A percentile compares a stretch with the other conserved stretches of the same genome.
phyloP scores from a whole-genome alignment of 2,888 invertebrate genomes.

The Morpho helenor region DNA sequence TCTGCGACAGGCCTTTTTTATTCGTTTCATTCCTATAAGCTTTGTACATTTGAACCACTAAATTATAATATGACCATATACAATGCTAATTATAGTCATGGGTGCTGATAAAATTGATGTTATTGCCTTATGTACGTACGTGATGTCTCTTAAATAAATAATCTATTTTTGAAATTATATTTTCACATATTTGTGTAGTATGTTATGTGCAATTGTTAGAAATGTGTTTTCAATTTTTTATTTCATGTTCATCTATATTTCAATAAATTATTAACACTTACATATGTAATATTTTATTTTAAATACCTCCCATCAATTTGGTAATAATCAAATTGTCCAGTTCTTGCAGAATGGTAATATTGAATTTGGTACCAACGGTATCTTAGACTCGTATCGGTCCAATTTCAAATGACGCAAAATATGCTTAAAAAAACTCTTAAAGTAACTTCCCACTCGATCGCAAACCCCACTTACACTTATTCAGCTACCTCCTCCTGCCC shows the following conservation, averaged over 20 bases:
- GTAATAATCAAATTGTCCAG: neutral
- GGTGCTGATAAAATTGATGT: slow-evolving; percentile 11
- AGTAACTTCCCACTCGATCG: no score
- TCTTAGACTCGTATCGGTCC: no score
- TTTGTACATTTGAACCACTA: no score
- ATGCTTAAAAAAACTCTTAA: no score
- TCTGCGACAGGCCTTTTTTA: no score
- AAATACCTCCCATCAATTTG: slow-evolving; percentile 18
- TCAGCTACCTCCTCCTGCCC: no score
- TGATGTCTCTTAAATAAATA: neutral
- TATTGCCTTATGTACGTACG: neutral
- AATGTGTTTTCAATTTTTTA: slow-evolving; percentile 25
- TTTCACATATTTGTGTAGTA: slow-evolving; percentile 19
- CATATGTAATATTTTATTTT: slow-evolving; percentile 20
- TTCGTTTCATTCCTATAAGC: no score
- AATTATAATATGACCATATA: no score
- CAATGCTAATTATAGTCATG: neutral
- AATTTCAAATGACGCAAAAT: no score
- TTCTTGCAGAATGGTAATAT: no score
- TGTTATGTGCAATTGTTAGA: slow-evolving; percentile 44
- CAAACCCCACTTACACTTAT: no score
- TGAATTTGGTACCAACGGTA: no score
- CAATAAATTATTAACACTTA: slow-evolving; percentile 52
- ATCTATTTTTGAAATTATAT: slow-evolving; percentile 18
- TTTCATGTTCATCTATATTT: slow-evolving; percentile 42